Evolutionary conservation across 2,888 invertebrate genomes (phyloP).

Genomic region (Volucella zonaria): DNA sequence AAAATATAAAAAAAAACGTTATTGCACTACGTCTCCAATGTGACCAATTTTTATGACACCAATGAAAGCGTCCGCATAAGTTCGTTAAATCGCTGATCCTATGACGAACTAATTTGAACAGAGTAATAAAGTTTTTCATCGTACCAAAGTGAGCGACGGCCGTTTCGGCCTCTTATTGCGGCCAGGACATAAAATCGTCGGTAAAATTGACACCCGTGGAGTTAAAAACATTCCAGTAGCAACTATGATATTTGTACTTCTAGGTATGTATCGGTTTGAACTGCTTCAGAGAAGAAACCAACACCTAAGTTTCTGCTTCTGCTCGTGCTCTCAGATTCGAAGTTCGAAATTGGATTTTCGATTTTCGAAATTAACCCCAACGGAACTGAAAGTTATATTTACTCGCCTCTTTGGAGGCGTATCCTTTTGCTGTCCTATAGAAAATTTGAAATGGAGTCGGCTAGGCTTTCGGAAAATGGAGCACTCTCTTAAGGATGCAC

Average conservation of each 20-base stretch:
- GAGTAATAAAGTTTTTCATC: slow-evolving; percentile 60
- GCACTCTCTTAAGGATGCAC: slow-evolving; percentile 77
- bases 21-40: slow-evolving; percentile 53
- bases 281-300: neutral
- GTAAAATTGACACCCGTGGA: slow-evolving; percentile 68
- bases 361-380: slow-evolving; percentile 49
- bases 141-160: slow-evolving; percentile 56
- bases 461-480: slow-evolving; percentile 59
- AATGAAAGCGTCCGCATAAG: slow-evolving; percentile 73
- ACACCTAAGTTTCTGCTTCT: slow-evolving; percentile 2
- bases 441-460: slow-evolving; percentile 81
- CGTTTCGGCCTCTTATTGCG: slow-evolving; percentile 51
- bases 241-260: slow-evolving; percentile 6
- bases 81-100: slow-evolving; percentile 70
- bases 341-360: slow-evolving; percentile 54
- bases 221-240: slow-evolving; percentile 46
- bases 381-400: slow-evolving; percentile 27
- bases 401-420: slow-evolving; percentile 48
- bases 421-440: slow-evolving; percentile 78
- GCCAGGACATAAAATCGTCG: slow-evolving; percentile 55
- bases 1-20: slow-evolving; percentile 30
- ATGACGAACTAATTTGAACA: slow-evolving; percentile 61
- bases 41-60: slow-evolving; percentile 52
- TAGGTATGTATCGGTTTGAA: too few relatives aligned
- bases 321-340: slow-evolving; percentile 60